Base-by-base conservation (phyloP, 2,888 invertebrate genomes). In the Amphipoea lucens region DNA sequence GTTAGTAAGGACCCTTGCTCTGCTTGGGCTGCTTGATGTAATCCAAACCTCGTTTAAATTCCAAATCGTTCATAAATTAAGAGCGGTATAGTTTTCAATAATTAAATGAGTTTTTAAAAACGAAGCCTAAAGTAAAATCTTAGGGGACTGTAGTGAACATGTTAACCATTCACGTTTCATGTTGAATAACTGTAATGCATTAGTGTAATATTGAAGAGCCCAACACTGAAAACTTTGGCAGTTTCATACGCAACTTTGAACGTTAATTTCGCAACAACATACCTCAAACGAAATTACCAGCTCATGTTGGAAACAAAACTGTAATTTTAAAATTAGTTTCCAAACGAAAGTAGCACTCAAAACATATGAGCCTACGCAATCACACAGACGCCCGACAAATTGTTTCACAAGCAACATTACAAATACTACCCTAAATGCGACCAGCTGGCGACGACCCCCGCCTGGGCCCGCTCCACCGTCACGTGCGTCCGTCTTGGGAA, bases 401-500 rank as follows among this genome's bases (percentile, higher is more conserved):
- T 94, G 95, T 94, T 95, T 93, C 92, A 92, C 93, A 90, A 93
- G 93, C 92, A 89, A 91, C 93, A 93, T 94, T 93, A 94, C 94
- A 92, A 89, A 88, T 83, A 89, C 85, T 92, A 93, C 95, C 95
- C 94, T 92, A 90, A 91, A 95, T 93, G 94, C 91, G 94, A 85
- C 96, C 95, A 92, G 79, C 51, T 9, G 62, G 40, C 78, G 51
- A 45, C 71, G 93, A 90, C 73, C 93, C 84, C 75, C 78, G 68
- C 66, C 29, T 23, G 40, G 23, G 45, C 42, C 36, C 40, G 40
- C 36, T 36, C 62, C 9, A 0, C 42, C 57, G 42, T 29, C 63
- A 7, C 29, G 6, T 5, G n/a, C n/a, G 20, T n/a, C 66, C 4
- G 23, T 70, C 63, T 62, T 29, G 48, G 45, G 45, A 42, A 40